A percentile compares a stretch with the other conserved stretches of the same genome.
phyloP scores from a whole-genome alignment of 2,797 vertebrate genomes.

The Hemitrygon akajei region DNA sequence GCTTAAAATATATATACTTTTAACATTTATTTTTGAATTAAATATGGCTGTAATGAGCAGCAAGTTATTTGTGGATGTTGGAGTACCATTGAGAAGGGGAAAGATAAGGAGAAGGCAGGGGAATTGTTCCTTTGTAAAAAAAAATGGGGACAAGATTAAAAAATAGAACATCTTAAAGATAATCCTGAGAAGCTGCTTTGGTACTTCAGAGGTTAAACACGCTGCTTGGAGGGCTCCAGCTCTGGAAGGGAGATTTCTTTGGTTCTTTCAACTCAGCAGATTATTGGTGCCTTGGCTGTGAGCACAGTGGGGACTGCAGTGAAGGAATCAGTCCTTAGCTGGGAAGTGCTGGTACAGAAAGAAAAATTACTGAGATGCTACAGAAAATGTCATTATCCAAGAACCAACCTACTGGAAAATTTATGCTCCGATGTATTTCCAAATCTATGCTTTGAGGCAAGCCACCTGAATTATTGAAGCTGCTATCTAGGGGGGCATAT shows the following conservation, averaged over 20 bases:
- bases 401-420: background rate
- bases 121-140: background rate
- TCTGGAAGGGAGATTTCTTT: background rate
- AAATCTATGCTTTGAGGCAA: background rate
- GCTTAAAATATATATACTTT: too few species aligned
- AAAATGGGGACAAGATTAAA: background rate
- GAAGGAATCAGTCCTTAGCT: background rate
- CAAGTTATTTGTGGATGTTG: too few species aligned
- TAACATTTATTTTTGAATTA: background rate
- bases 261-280: background rate
- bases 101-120: background rate
- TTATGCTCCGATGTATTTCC: background rate
- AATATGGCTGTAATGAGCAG: background rate
- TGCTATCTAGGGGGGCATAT: background rate
- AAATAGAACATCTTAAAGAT: background rate
- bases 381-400: background rate
- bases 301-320: too few species aligned
- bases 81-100: background rate
- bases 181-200: background rate
- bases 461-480: conserved; percentile 15
- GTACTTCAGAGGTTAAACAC: background rate
- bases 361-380: background rate
- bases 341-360: background rate
- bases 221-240: background rate
- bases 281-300: background rate